Evolutionary conservation across 2,113 vertebrate genomes (phyloP).

Genomic region (Ginglymostoma cirratum): DNA sequence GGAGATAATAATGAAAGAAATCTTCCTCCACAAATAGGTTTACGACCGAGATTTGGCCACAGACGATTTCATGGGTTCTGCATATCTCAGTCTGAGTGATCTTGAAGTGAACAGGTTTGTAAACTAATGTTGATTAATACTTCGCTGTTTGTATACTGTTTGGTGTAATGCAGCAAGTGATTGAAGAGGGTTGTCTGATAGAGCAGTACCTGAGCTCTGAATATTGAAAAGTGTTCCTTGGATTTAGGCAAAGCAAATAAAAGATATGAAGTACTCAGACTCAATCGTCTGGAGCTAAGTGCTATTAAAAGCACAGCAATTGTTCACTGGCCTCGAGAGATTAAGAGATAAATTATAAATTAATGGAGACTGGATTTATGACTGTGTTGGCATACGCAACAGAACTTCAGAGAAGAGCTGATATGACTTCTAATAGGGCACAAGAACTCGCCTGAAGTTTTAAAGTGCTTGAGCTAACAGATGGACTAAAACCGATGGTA

Average conservation of each 20-base stretch:
- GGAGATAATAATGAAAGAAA: not conserved
- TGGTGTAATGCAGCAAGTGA: not conserved
- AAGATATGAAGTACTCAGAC: not conserved
- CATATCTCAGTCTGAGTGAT: slow-evolving; percentile 58
- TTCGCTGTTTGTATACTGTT: not conserved
- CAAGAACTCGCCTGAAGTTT: not conserved
- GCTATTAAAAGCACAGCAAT: slow-evolving; percentile 31
- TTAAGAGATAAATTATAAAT: slow-evolving; percentile 28
- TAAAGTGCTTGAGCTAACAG: not conserved
- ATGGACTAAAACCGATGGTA: not conserved
- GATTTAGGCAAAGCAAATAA: slow-evolving; percentile 15
- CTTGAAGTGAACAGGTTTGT: slow-evolving; percentile 80
- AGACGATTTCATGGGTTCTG: slow-evolving; percentile 90
- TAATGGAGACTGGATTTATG: slow-evolving; percentile 27
- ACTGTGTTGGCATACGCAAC: not conserved
- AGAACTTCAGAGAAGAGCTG: not conserved
- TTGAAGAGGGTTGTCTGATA: not conserved
- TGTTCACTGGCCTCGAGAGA: slow-evolving; percentile 8
- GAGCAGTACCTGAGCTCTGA: not conserved
- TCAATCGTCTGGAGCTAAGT: not conserved
- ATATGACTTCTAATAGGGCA: not conserved
- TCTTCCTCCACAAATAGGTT: slow-evolving; percentile 57
- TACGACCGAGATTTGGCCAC: slow-evolving; percentile 84
- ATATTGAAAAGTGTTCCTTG: not conserved
- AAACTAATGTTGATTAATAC: not conserved